Percentiles rank a stretch among this genome's conserved stretches.
These are phyloP conservation scores for Patella vulgata DNA, from an alignment of 1,140 invertebrate genomes.

Conservation along the genomic window DNA sequence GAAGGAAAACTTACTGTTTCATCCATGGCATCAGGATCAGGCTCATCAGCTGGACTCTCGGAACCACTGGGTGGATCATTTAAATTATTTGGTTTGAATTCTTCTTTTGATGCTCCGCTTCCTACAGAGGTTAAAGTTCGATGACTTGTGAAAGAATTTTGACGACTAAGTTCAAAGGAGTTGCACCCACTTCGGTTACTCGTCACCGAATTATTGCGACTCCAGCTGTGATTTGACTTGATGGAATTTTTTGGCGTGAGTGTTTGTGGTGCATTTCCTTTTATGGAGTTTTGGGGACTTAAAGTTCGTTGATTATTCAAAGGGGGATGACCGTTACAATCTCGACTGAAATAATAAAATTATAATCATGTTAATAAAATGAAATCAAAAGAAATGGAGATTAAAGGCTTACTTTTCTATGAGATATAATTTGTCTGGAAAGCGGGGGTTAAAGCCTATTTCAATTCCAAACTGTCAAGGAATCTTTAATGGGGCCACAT, in stretches of 20 bases:
- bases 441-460: no score
- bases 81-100: constrained; percentile 66
- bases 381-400: neutral
- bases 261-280: constrained; percentile 52
- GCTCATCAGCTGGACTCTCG: constrained; percentile 45
- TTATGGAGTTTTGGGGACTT: constrained; percentile 71
- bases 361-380: neutral
- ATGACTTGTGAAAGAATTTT: constrained; percentile 62
- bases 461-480: no score
- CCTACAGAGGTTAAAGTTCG: constrained; percentile 53
- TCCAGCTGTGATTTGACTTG: constrained; percentile 58
- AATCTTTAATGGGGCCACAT: no score
- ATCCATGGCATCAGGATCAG: constrained; percentile 67
- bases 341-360: constrained; percentile 62
- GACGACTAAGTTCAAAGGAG: constrained; percentile 59
- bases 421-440: no score
- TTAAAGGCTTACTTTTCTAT: neutral
- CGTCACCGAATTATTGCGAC: constrained; percentile 60
- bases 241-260: constrained; percentile 77
- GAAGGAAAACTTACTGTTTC: constrained; percentile 48
- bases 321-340: constrained; percentile 76
- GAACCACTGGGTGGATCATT: constrained; percentile 29
- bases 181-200: constrained; percentile 57
- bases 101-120: constrained; percentile 59
- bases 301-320: constrained; percentile 66